Evolutionary conservation across 2,888 invertebrate genomes (phyloP), one percentile per base, ranked within the genome.

Genomic region (Andrena praecox): DNA sequence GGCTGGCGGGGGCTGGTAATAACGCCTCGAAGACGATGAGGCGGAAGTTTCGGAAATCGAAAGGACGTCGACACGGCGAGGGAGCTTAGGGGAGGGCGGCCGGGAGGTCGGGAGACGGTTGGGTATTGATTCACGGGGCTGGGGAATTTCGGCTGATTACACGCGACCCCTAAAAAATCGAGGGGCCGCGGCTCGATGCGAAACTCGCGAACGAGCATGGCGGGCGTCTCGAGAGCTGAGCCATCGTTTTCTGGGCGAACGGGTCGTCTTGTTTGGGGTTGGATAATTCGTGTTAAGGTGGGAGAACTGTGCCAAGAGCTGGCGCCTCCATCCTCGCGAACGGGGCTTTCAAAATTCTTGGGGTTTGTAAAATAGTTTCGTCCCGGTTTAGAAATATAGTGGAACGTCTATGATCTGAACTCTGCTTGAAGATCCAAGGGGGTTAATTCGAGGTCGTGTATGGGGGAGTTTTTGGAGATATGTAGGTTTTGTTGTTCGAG

Each of bases 71-170:
- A 71, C 50, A 50, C 56, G 64, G 66, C 20, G 68, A 27, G 35
- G 20, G 31, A 48, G 68, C 54, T 35, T 68, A 20, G 60, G 66
- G 72, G 63, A 56, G 78, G 66, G 68, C 63, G 35, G 31, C 59
- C 50, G 71, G 69, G 60, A 27, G 33, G 29, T 48, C 12, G 27
- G 27, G 24, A 33, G 59, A 76, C 68, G 66, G 69, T 52, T 31
- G 27, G 59, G 84, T 90, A 89, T 90, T 89, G 90, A 90, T 90
- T 89, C 84, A 77, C 77, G 84, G 79, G 56, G 24, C 59, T 71
- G 83, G 86, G 86, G 87, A 89, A 56, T 89, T 90, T 89, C 86
- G 82, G 82, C 68, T 85, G 86, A 90, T 85, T 80, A 78, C 83
- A 48, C 77, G 67, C 72, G 76, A 72, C 67, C 70, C 77, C 64